phyloP scores from a whole-genome alignment of 2,888 invertebrate species.

The Papilio gigon region DNA sequence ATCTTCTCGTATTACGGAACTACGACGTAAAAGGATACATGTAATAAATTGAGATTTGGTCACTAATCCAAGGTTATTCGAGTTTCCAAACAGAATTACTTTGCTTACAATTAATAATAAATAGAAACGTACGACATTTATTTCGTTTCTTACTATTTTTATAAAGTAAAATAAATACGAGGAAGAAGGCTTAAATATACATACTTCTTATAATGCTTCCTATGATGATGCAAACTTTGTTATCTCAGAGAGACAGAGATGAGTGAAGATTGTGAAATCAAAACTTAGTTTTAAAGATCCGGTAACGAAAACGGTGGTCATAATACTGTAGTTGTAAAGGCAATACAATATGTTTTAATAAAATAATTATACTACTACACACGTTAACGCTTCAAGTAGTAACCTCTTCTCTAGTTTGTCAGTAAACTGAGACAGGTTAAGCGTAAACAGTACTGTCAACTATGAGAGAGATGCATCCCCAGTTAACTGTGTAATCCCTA shows the following conservation, averaged over 20 bases:
- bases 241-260: too few species aligned
- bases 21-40: constrained; percentile 22
- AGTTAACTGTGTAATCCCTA: neutral
- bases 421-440: neutral
- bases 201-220: too few species aligned
- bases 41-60: constrained; percentile 30
- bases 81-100: neutral
- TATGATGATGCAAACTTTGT: too few species aligned
- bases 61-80: constrained; percentile 4
- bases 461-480: neutral
- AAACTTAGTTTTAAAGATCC: too few species aligned
- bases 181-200: too few species aligned
- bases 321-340: too few species aligned
- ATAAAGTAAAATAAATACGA: too few species aligned
- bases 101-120: neutral
- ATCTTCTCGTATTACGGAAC: constrained; percentile 27
- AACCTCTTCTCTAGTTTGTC: neutral
- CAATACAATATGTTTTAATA: too few species aligned
- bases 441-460: neutral
- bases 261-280: too few species aligned
- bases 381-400: neutral
- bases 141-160: neutral
- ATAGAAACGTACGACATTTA: neutral
- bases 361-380: neutral
- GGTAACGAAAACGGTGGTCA: too few species aligned